Evolutionary conservation across 2,888 invertebrate genomes (phyloP), one percentile per base, ranked within the genome.

Genomic region (Vanessa cardui): DNA sequence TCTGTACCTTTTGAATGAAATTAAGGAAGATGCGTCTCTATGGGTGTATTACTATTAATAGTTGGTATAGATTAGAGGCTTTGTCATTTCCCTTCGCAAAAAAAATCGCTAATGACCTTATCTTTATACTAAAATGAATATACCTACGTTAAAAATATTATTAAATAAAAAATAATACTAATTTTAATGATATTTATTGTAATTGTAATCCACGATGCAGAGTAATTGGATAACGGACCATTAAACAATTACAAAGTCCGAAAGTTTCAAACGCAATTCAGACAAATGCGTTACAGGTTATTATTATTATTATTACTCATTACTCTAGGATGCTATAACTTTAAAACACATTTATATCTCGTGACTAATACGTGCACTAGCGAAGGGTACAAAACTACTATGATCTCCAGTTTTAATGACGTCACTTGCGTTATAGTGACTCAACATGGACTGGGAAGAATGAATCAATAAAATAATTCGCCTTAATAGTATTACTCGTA

Each of bases 401-500:
- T 54, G 44, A 64, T 67, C 49, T 60, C 58, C 52, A 65, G 49
- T 26, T 69, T 66, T 47, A 56, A 78, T 64, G 50, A 62, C 70
- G 68, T 68, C 67, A 70, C 52, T 56, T 58, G 47, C 54, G 50
- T 64, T 58, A 60, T 60, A 56, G 21, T 71, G 70, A 71, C 56
- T 71, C 70, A 71, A 62, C 64, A 21, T 16, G 21, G 8, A 45
- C 65, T 56, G 44, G 54, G 59, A 67, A 68, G 64, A 66, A 70
- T 70, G 70, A 70, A 70, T 70, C 68, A 68, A 67, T 66, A 60
- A 62, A 49, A 52, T 62, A 33, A 61, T 60, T 21, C n/a, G 54
- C 6, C 26, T n/a, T n/a, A n/a, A 54, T 50, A 12, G 39, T 12
- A 12, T 50, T 62, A 26, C 26, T 26, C 26, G 26, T 26, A 54